Evolutionary conservation across 92 coral and sea anemone species (phyloP).

Genomic region (Muricea muricata): DNA sequence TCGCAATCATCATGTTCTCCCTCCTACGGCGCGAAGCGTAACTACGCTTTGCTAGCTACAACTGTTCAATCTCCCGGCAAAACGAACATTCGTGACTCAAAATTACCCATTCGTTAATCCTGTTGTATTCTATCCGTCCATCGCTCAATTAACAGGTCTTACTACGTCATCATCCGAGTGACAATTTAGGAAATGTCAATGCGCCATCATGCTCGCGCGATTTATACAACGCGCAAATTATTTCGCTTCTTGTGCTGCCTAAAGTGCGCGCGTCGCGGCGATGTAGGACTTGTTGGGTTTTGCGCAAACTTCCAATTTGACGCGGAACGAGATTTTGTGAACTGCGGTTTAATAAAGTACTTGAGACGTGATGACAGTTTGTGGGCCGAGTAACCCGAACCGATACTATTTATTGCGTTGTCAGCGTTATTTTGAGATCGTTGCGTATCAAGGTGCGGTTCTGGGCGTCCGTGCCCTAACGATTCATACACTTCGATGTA

Average conservation of each 20-base stretch:
- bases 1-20: not conserved
- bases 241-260: not conserved
- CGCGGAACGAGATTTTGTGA: not conserved
- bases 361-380: not conserved
- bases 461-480: not conserved
- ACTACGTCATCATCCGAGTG: not conserved
- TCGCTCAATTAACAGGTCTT: constrained; percentile 29
- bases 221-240: not conserved
- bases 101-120: not conserved
- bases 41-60: not conserved
- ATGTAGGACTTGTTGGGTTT: not conserved
- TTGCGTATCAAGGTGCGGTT: constrained; percentile 23
- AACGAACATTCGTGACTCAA: not conserved
- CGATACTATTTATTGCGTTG: not conserved
- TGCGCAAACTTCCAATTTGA: constrained; percentile 4
- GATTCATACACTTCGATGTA: not conserved
- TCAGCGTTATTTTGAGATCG: constrained; percentile 24
- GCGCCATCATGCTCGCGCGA: not conserved
- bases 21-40: not conserved
- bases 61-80: not conserved
- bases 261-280: not conserved
- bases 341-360: not conserved
- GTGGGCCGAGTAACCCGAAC: not conserved
- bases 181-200: not conserved
- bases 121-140: not conserved